phyloP scores from a whole-genome alignment of 2,888 invertebrate species.

The Syrista parreyssii region DNA sequence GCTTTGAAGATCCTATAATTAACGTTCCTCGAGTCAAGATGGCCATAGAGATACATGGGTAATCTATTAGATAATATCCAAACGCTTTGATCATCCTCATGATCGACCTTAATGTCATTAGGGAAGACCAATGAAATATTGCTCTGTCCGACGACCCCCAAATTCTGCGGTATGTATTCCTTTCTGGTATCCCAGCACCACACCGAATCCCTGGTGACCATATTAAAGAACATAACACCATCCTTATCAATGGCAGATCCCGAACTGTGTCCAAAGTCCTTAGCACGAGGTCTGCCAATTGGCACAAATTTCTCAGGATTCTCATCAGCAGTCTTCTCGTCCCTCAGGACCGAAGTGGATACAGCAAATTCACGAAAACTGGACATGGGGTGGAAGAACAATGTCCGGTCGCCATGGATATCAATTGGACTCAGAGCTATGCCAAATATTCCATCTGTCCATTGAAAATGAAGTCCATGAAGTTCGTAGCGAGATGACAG shows the following conservation, averaged over 20 bases:
- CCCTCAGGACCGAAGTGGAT: constrained; percentile 73
- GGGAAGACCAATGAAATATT: constrained; percentile 79
- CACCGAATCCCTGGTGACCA: constrained; percentile 80
- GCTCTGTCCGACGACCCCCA: constrained; percentile 74
- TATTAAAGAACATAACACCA: constrained; percentile 83
- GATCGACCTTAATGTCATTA: constrained; percentile 83
- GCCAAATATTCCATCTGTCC: constrained; percentile 86
- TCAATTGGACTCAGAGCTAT: constrained; percentile 74
- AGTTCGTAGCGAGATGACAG: constrained; percentile 79
- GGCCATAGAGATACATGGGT: constrained; percentile 78
- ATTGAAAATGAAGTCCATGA: constrained; percentile 81
- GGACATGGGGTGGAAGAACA: constrained; percentile 86
- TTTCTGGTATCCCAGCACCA: constrained; percentile 85
- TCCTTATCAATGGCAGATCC: constrained; percentile 78
- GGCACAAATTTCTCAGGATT: constrained; percentile 56
- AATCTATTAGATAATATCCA: constrained; percentile 84
- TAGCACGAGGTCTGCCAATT: constrained; percentile 59
- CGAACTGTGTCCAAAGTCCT: constrained; percentile 75
- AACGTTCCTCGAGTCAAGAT: constrained; percentile 73
- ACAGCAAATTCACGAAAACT: constrained; percentile 84
- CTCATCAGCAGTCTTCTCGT: constrained; percentile 67
- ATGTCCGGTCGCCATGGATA: constrained; percentile 70
- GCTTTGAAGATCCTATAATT: constrained; percentile 82
- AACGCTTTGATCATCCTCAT: constrained; percentile 74
- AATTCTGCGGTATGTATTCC: constrained; percentile 73